These are phyloP conservation scores for Leptopterna dolabrata DNA, from an alignment of 2,888 invertebrate genomes.

Conservation along the genomic window DNA sequence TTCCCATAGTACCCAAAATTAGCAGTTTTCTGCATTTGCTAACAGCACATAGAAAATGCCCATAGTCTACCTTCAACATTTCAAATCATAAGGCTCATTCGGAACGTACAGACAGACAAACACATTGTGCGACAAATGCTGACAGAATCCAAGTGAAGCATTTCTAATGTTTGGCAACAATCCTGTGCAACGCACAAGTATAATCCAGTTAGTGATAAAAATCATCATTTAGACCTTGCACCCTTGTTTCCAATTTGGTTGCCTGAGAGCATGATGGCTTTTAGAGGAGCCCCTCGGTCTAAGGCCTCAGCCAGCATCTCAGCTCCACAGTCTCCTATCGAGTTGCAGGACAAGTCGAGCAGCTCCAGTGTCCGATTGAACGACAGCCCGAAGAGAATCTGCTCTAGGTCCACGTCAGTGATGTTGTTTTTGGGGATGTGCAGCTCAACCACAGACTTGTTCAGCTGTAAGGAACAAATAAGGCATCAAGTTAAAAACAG, in stretches of 20 bases:
- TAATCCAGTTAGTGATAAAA: not conserved
- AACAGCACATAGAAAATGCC: no score
- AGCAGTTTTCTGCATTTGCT: no score
- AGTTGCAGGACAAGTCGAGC: slow-evolving; percentile 73
- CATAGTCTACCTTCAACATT: no score
- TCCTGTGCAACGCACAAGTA: no score
- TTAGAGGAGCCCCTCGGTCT: slow-evolving; percentile 68
- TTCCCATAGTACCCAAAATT: no score
- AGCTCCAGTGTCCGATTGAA: slow-evolving; percentile 70
- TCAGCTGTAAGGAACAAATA: not conserved
- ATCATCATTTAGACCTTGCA: slow-evolving; percentile 67
- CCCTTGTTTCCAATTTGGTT: slow-evolving; percentile 72
- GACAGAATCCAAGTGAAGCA: no score
- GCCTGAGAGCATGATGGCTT: slow-evolving; percentile 71
- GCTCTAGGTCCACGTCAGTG: slow-evolving; percentile 59
- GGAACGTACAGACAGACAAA: no score
- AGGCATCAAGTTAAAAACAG: no score
- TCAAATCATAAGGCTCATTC: no score
- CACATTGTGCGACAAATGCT: no score
- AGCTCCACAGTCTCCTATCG: slow-evolving; percentile 72
- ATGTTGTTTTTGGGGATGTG: slow-evolving; percentile 62
- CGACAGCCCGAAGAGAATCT: slow-evolving; percentile 65
- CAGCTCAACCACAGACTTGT: slow-evolving; percentile 59
- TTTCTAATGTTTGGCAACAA: no score
- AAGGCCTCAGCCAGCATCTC: slow-evolving; percentile 71